Base-by-base conservation (phyloP, 2,797 vertebrate genomes). In the Amblyraja radiata region DNA sequence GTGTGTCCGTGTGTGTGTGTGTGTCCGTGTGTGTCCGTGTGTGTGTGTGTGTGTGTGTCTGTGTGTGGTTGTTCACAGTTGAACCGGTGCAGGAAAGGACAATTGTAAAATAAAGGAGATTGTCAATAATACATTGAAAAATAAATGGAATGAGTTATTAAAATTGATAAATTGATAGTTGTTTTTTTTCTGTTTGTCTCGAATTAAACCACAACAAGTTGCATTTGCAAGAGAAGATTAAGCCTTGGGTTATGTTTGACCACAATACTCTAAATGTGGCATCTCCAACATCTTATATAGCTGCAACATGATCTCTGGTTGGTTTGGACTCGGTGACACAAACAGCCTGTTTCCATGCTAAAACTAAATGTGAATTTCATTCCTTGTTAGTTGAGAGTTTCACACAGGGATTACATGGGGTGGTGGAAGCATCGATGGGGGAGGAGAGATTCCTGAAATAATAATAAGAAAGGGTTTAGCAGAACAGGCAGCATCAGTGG, bases 51-150 rank as follows among this genome's bases (percentile, higher is more conserved):
- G 32, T 32, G 32, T 32, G 32, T 32, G 32, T 32, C 32, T 32
- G 32, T 32, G 32, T 32, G 32, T 32, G 32, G 32, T n/a, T n/a
- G n/a, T n/a, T 74, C 46, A 25, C 54, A 90, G 32, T 21, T 16
- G 23, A 92, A 23, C 90, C 54, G 39, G 23, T 92, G 23, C 76
- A 63, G 68, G 14, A 68, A 88, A 36, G 84, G 61, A 88, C 61
- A 65, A 88, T n/a, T 88, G 84, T 88, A 68, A 88, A 88, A 88
- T 68, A 65, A 65, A 88, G 2, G n/a, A 65, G 84, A 65, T 32
- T 88, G 61, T 46, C 65, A 68, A 63, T 88, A 14, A 88, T 36
- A 68, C n/a, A 63, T n/a, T 65, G 61, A 65, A 36, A 16, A 88
- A 88, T 88, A 88, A 88, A 74, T 65, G n/a, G 84, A 63, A 63